A percentile compares a stretch with the other conserved stretches of the same genome.
phyloP scores from a whole-genome alignment of 2,888 invertebrate species.

The Euplexia lucipara region DNA sequence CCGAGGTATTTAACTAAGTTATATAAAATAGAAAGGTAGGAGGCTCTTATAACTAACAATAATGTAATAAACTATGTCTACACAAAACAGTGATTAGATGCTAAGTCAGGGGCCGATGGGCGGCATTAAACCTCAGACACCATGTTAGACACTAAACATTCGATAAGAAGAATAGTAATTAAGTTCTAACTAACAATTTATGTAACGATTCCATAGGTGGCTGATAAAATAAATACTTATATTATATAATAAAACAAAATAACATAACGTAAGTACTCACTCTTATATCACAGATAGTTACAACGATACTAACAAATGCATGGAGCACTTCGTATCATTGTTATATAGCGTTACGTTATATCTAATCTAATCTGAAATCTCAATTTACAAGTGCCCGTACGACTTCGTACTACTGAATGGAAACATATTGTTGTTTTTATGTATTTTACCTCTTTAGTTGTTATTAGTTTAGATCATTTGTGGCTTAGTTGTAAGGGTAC shows the following conservation, averaged over 20 bases:
- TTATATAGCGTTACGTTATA: conserved; percentile 61
- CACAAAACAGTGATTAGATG: too few species aligned
- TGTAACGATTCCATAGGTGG: too few species aligned
- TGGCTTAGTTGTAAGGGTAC: too few species aligned
- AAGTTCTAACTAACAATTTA: too few species aligned
- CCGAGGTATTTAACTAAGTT: conserved; percentile 3
- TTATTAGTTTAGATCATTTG: background rate
- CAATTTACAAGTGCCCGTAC: conserved; percentile 39
- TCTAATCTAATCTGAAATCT: conserved; percentile 69
- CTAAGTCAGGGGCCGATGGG: too few species aligned
- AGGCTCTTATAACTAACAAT: background rate
- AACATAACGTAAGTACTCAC: conserved; percentile 29
- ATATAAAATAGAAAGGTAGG: background rate
- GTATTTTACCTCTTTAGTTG: background rate
- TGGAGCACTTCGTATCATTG: conserved; percentile 38
- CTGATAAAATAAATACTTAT: background rate
- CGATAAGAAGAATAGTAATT: too few species aligned
- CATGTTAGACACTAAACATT: too few species aligned
- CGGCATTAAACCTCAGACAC: too few species aligned
- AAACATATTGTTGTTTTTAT: conserved; percentile 1
- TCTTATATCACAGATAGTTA: conserved; percentile 46
- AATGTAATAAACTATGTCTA: too few species aligned
- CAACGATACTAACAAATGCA: conserved; percentile 44
- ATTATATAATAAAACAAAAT: background rate
- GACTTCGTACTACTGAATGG: conserved; percentile 9